Evolutionary conservation across 1,140 invertebrate species (phyloP), one percentile per base, ranked within the genome.

Genomic region (Saccostrea echinata): DNA sequence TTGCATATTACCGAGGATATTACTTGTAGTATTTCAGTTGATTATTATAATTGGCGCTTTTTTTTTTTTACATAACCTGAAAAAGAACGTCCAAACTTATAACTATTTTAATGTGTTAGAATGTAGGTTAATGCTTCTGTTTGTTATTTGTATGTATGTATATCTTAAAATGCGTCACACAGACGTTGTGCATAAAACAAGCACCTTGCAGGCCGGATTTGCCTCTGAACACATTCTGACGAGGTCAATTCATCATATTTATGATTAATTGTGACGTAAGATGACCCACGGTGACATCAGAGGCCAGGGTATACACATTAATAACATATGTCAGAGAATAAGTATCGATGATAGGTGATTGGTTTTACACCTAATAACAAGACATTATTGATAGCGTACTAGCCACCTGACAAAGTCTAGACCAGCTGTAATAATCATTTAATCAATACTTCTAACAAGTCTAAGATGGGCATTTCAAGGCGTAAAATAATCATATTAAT

Each of bases 311-410:
- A 21, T 9, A 64, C 57, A 64, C 21, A 18, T 6, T 61, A 57
- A 61, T 61, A 61, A 61, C 57, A n/a, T 21, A 21, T 64, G 57
- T 64, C 57, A 64, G 57, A 64, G 21, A 24, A 64, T 21, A 64
- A 64, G 57, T 64, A 21, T 64, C 57, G 57, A 64, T 64, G 57
- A 64, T 64, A 64, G 24, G 21, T 64, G 57, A 64, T 64, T 64
- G 57, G 57, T n/a, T 24, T 64, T 64, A n/a, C 57, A 21, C 16
- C 21, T 21, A 43, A n/a, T 64, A 64, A 64, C 57, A 18, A 64
- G 57, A 4, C 57, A 21, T 21, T 64, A 64, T 64, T 64, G 57
- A 64, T 24, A 64, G 57, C 57, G 24, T 6, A 64, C 57, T 64
- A n/a, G 57, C 9, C 11, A 1, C 8, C 21, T 21, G 21, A 64